Evolutionary conservation across 1,140 invertebrate genomes (phyloP), one percentile per base, ranked within the genome.

Genomic region (Brachionus rubens): DNA sequence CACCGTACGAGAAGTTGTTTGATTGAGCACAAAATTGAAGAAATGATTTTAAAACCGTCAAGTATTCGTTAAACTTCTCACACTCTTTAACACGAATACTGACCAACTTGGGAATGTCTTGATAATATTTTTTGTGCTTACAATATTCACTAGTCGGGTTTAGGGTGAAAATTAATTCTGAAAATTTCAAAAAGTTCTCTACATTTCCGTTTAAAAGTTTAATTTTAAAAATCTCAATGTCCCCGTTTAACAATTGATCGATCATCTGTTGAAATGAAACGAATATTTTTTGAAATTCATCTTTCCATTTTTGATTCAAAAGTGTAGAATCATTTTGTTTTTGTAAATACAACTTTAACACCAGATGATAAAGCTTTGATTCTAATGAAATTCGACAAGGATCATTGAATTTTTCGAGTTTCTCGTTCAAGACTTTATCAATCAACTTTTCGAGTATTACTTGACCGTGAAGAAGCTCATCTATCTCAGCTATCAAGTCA

Each of bases 341-440:
- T 36, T 19, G 30, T 0, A 59, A 19, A 59, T 16, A 36, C 19
- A 36, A 41, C 14, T 36, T 3, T 12, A 19, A 36, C 3, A 36
- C 9, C 9, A 36, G 9, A 9, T 36, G 33, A 36, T 59, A 59
- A 16, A 59, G 2, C 14, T 14, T 1, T 10, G 28, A 21, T 30
- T 14, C 19, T 5, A 59, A 19, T 33, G 6, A 33, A 12, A 59
- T 36, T 7, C 4, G 7, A 33, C 30, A 36, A n/a, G 30, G 19
- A 21, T 59, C 30, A n/a, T 36, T 33, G 0, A 4, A 3, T 12
- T 2, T 5, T 33, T 16, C 16, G 30, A 36, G 36, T 33, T 36
- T 59, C 36, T 59, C 36, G 30, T 1, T 59, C 54, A 59, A 36
- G 19, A 59, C 33, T 59, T 59, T 40, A 16, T 59, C 54, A 9